phyloP scores from a whole-genome alignment of 2,797 vertebrate species.

The Periophthalmus magnuspinnatus region DNA sequence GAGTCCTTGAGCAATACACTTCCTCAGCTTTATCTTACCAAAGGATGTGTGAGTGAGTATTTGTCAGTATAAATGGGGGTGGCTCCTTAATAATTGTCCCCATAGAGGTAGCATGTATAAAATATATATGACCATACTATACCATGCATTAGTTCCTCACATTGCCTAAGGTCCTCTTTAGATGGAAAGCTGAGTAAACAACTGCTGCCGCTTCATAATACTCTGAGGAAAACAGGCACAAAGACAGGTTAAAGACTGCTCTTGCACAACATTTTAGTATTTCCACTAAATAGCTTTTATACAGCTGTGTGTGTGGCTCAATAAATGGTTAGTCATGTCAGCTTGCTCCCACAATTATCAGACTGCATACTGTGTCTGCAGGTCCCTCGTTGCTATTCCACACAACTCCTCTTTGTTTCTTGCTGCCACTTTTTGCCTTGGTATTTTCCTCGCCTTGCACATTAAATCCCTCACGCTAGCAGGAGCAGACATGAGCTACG shows the following conservation, averaged over 20 bases:
- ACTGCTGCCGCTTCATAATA: conserved; percentile 25
- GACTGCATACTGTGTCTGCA: conserved; percentile 19
- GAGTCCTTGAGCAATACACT: not conserved
- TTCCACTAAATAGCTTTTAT: conserved; percentile 10
- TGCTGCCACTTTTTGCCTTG: conserved; percentile 8
- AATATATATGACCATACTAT: not conserved
- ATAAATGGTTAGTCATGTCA: not conserved
- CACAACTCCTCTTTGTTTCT: conserved; percentile 15
- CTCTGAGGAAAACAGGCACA: conserved; percentile 24
- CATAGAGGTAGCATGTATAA: not conserved
- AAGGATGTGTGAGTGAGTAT: not conserved
- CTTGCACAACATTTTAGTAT: not conserved
- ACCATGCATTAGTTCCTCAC: not conserved
- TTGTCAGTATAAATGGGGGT: not conserved
- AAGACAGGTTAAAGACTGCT: conserved; percentile 9
- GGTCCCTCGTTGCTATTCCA: conserved; percentile 30
- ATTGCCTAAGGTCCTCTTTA: conserved; percentile 23
- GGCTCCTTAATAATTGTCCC: not conserved
- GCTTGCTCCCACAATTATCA: not conserved
- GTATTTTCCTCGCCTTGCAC: conserved; percentile 10
- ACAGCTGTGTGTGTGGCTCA: not conserved
- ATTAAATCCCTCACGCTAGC: conserved; percentile 16
- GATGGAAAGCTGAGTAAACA: conserved; percentile 40
- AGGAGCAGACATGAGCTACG: conserved; percentile 13
- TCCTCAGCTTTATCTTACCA: not conserved